phyloP scores from a whole-genome alignment of 1,140 invertebrate genomes.

The Atta cephalotes region DNA sequence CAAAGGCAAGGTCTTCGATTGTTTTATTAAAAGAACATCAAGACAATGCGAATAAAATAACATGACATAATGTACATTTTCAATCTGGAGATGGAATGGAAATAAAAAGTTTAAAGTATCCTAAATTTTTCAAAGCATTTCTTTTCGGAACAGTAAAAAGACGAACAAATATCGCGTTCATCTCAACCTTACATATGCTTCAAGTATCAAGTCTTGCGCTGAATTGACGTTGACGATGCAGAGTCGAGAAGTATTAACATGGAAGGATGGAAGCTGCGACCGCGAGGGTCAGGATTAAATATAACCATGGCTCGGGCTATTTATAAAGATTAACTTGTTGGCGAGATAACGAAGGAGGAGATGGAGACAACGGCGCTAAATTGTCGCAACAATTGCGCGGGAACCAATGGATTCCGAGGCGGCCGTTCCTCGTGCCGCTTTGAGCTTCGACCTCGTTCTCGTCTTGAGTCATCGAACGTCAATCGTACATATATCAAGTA shows the following conservation, averaged over 20 bases:
- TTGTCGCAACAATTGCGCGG: constrained; percentile 82
- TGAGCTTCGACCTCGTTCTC: constrained; percentile 74
- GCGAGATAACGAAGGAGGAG: constrained; percentile 83
- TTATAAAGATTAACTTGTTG: constrained; percentile 86
- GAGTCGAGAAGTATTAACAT: constrained; percentile 75
- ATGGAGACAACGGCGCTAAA: constrained; percentile 81
- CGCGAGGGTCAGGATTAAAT: constrained; percentile 85
- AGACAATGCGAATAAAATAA: background rate
- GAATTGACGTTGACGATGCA: constrained; percentile 32
- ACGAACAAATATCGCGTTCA: background rate
- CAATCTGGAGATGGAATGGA: background rate
- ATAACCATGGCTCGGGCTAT: constrained; percentile 84
- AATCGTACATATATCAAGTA: background rate
- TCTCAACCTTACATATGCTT: background rate
- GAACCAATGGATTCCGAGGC: constrained; percentile 75
- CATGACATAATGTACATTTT: background rate
- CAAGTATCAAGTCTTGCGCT: constrained; percentile 30
- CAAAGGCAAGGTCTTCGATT: background rate
- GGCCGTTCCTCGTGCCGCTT: constrained; percentile 78
- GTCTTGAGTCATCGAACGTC: constrained; percentile 25
- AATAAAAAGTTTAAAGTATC: background rate
- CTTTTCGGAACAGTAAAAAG: background rate
- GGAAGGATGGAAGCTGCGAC: constrained; percentile 78
- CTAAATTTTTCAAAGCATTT: constrained; percentile 6
- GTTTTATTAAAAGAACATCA: background rate